Conservation (phyloP, 2,113 vertebrate genomes). For the Nyctibius bracteatus region DNA sequence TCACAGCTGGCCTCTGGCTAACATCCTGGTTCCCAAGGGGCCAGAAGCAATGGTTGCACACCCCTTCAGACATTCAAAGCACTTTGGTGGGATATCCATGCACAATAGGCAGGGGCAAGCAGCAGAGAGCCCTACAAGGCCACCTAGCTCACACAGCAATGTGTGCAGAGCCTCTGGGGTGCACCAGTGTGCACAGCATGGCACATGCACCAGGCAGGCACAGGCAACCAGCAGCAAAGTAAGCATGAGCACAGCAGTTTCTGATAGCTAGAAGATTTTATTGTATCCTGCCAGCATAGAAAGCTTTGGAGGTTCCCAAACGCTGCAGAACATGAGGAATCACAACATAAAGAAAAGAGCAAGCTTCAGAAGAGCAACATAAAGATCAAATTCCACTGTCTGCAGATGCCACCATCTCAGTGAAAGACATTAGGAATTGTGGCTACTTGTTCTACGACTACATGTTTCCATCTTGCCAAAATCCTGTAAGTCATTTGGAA, state of each 20-base stretch:
- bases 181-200: fast-evolving
- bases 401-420: neutral
- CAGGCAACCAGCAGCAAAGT: neutral
- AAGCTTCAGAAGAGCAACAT: neutral
- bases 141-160: neutral
- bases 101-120: neutral
- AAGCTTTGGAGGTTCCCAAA: neutral
- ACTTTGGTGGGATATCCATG: neutral
- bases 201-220: neutral
- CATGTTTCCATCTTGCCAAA: neutral
- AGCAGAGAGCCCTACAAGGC: neutral
- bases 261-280: neutral
- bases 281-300: neutral
- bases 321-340: neutral
- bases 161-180: neutral
- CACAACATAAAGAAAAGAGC: neutral
- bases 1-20: neutral
- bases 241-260: neutral
- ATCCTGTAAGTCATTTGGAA: neutral
- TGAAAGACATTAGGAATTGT: neutral
- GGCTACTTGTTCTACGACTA: neutral
- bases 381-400: neutral
- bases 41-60: neutral
- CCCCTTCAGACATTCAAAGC: neutral
- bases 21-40: neutral